Percentiles rank a stretch among this genome's conserved stretches.
phyloP scores from a whole-genome alignment of 1,140 invertebrate genomes.

The Caerostris extrusa region DNA sequence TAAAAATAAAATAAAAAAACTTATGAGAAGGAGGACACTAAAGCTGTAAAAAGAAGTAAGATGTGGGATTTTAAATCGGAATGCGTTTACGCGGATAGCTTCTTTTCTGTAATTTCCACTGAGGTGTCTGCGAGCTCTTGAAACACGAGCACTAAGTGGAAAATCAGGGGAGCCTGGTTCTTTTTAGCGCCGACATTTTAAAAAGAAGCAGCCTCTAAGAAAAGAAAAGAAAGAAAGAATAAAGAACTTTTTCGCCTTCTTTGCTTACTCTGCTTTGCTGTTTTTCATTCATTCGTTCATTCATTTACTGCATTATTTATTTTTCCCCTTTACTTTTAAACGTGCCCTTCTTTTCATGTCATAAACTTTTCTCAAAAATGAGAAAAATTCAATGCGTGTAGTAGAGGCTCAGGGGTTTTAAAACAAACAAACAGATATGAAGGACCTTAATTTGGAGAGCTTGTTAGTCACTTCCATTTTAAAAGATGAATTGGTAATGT shows the following conservation, averaged over 20 bases:
- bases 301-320: not conserved
- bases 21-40: not conserved
- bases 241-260: constrained; percentile 39
- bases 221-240: constrained; percentile 11
- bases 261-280: not conserved
- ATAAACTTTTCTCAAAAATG: constrained; percentile 54
- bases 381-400: not conserved
- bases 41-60: constrained; percentile 34
- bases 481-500: constrained; percentile 59
- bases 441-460: constrained; percentile 65
- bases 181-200: constrained; percentile 21
- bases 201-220: not conserved
- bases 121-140: constrained; percentile 61
- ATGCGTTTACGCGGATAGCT: constrained; percentile 65
- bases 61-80: constrained; percentile 64
- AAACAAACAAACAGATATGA: constrained; percentile 57
- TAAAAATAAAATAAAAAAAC: not conserved
- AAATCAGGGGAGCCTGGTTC: constrained; percentile 7
- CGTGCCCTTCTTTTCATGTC: constrained; percentile 10
- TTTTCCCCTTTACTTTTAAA: constrained; percentile 58
- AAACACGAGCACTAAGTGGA: constrained; percentile 45
- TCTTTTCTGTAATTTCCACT: constrained; percentile 67
- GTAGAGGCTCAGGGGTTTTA: constrained; percentile 8
- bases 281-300: not conserved
- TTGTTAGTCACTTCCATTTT: constrained; percentile 70